Conservation (phyloP, 2,113 vertebrate genomes). For the Paedocypris sp. region DNA sequence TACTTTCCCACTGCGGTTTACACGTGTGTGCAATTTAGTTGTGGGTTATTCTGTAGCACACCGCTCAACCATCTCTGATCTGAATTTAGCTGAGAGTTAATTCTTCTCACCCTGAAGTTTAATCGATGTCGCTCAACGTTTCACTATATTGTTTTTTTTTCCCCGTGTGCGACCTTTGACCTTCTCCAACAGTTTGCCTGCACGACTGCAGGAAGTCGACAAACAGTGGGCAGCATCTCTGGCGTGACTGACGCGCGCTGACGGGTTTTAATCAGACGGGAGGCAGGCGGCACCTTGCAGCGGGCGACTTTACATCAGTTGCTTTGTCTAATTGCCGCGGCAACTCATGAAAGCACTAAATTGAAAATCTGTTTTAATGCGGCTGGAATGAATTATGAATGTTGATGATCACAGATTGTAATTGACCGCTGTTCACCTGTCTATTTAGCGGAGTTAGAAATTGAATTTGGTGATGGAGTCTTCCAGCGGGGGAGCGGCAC, state of each 20-base stretch:
- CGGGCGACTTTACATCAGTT: conserved; percentile 20
- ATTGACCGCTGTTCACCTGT: conserved; percentile 29
- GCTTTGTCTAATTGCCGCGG: conserved; percentile 22
- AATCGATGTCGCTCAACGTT: too few species aligned
- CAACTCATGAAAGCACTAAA: conserved; percentile 27
- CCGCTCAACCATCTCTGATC: too few species aligned
- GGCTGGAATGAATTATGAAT: conserved; percentile 30
- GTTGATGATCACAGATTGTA: conserved; percentile 31
- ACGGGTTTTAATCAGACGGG: conserved; percentile 10
- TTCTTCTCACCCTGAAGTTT: too few species aligned
- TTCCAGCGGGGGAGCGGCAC: conserved; percentile 11
- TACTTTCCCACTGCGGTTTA: too few species aligned
- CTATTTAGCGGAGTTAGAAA: conserved; percentile 29
- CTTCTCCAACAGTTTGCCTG: background rate
- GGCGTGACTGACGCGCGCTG: background rate
- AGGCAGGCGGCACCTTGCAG: background rate
- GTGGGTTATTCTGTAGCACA: too few species aligned
- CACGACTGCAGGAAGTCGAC: background rate
- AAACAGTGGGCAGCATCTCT: background rate
- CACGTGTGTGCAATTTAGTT: too few species aligned
- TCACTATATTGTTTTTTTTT: background rate
- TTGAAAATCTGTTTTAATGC: conserved; percentile 23
- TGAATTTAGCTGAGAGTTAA: too few species aligned
- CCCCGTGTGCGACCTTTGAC: background rate
- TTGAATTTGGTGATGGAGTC: conserved; percentile 25